Evolutionary conservation across 2,888 invertebrate genomes (phyloP), one percentile per base, ranked within the genome.

Genomic region (Holacanthella duospinosa): DNA sequence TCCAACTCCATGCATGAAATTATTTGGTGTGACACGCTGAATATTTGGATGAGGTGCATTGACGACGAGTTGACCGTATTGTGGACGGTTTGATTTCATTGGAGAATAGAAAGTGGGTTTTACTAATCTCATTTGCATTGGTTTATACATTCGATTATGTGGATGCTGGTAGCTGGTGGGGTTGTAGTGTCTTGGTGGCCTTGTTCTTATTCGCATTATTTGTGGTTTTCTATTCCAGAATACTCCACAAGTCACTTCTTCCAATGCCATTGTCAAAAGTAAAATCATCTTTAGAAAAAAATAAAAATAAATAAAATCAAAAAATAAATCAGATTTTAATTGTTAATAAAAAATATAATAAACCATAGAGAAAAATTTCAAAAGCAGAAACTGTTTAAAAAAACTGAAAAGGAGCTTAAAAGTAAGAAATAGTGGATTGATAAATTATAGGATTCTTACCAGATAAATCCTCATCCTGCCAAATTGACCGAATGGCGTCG

Each of bases 161-260:
- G 48, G 21, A 9, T 48, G 48, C 19, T n/a, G 48, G n/a, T 48
- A 48, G 48, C 19, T 21, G 4, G 43, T 29, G 9, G 29, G 36
- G 12, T 16, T 43, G 4, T 43, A 36, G 21, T 59, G 59, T 26
- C 59, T 43, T 28, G 59, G 44, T 48, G 59, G 59, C 19, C 59
- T 29, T 4, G 21, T 25, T 6, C 44, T 21, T 19, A 43, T 28
- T 25, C 43, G 29, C 9, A 29, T 24, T 28, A 36, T 9, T 59
- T 29, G 43, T 6, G 43, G 43, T 25, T 43, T 24, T 21, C 29
- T 28, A 43, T 58, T 58, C 59, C 59, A 59, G 16, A 59, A 59
- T 3, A 59, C 59, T 25, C 58, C n/a, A 3, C 29, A 58, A 3
- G n/a, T n/a, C 58, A 29, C n/a, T 3, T 29, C 28, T 29, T 16